Conservation (phyloP, 2,888 invertebrate genomes). For the Yponomeuta malinellus region DNA sequence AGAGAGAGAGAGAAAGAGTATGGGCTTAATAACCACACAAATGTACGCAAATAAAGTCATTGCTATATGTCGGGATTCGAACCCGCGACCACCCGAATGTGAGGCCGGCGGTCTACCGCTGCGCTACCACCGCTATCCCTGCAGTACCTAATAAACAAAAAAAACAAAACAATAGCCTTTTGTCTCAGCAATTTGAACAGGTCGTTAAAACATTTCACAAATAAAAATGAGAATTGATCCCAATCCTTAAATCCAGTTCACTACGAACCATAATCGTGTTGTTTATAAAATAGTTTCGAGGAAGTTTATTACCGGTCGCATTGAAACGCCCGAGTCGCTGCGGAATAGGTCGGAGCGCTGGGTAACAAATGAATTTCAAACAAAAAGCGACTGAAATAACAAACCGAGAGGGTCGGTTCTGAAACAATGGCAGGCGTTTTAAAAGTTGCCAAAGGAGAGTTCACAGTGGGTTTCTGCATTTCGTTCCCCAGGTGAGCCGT, state of each 20-base stretch:
- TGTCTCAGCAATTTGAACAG: too few species aligned
- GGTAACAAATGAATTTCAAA: constrained; percentile 15
- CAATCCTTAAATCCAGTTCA: neutral
- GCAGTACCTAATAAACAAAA: too few species aligned
- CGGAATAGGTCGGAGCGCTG: constrained; percentile 9
- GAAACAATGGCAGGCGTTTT: constrained; percentile 6
- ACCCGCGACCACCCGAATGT: too few species aligned
- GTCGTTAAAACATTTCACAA: too few species aligned
- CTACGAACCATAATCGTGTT: neutral
- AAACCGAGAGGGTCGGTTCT: constrained; percentile 9
- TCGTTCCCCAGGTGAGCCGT: constrained; percentile 14
- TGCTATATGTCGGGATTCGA: too few species aligned
- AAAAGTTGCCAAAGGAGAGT: neutral
- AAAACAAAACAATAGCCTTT: too few species aligned
- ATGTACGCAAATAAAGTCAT: too few species aligned
- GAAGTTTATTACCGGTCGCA: constrained; percentile 13
- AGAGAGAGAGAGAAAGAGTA: too few species aligned
- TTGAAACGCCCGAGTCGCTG: constrained; percentile 11
- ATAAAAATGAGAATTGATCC: neutral
- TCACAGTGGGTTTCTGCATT: neutral
- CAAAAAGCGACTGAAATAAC: constrained; percentile 11
- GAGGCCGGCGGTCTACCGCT: too few species aligned
- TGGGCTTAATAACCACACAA: too few species aligned
- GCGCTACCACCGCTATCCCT: too few species aligned
- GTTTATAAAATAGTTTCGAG: constrained; percentile 12